Percentiles rank a stretch among this genome's conserved stretches.
Evolutionary conservation across 2,797 vertebrate genomes (phyloP).

Genomic region (Rhodeus uyekii): DNA sequence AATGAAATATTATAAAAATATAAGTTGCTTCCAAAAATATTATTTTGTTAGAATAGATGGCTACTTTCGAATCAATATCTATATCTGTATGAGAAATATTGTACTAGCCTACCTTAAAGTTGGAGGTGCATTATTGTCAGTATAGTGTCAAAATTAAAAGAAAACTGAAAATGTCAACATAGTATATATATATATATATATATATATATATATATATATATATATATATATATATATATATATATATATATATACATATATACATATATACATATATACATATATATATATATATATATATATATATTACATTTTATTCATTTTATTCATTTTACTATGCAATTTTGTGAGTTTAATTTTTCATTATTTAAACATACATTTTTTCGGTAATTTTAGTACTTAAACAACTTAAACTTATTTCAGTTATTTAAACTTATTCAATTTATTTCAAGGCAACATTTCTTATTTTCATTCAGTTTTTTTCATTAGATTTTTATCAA

Average conservation of each 20-base stretch:
- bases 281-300: too few species aligned
- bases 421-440: neutral
- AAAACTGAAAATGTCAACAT: too few species aligned
- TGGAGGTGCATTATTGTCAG: neutral
- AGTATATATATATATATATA: too few species aligned
- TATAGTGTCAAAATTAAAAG: too few species aligned
- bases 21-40: neutral
- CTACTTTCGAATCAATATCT: neutral
- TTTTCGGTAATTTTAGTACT: neutral
- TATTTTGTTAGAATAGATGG: neutral
- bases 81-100: neutral
- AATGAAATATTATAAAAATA: neutral
- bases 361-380: neutral
- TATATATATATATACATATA: too few species aligned
- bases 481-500: neutral
- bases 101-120: neutral
- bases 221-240: too few species aligned
- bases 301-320: too few species aligned
- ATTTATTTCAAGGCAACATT: neutral
- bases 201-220: too few species aligned
- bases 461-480: neutral
- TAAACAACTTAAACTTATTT: neutral
- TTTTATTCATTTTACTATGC: neutral
- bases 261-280: too few species aligned
- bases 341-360: neutral